Percentiles rank a stretch among this genome's conserved stretches.
Evolutionary conservation across 2,797 vertebrate species (phyloP).

Genomic region (Takifugu rubripes): DNA sequence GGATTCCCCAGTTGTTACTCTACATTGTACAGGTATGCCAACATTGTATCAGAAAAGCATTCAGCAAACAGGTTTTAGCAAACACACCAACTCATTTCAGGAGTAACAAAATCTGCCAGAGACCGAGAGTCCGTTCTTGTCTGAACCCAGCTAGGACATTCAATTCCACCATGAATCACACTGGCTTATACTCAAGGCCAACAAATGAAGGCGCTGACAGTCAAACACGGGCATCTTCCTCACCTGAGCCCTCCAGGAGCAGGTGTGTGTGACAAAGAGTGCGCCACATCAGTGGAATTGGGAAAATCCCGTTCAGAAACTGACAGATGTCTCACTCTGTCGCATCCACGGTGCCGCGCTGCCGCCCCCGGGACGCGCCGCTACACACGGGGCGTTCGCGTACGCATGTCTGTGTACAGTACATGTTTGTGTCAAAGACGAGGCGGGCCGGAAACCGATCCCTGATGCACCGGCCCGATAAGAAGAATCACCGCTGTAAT

Average conservation of each 20-base stretch:
- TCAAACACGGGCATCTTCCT: slow-evolving; percentile 17
- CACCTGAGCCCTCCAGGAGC: slow-evolving; percentile 36
- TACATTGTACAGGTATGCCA: no score
- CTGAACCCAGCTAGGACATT: slow-evolving; percentile 32
- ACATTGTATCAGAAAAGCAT: no score
- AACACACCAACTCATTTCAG: slow-evolving; percentile 25
- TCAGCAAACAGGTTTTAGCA: no score
- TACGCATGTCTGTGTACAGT: slow-evolving; percentile 48
- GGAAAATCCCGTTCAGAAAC: slow-evolving; percentile 50
- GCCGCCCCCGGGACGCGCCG: slow-evolving; percentile 35
- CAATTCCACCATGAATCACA: slow-evolving; percentile 38
- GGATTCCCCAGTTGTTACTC: no score
- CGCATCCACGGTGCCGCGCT: slow-evolving; percentile 36
- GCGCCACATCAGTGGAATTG: slow-evolving; percentile 59
- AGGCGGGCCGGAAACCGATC: slow-evolving; percentile 65
- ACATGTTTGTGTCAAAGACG: slow-evolving; percentile 18
- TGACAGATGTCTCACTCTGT: slow-evolving; percentile 63
- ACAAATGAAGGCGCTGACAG: slow-evolving; percentile 45
- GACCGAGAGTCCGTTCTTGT: slow-evolving; percentile 13
- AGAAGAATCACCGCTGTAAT: slow-evolving; percentile 36
- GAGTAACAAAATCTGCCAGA: slow-evolving; percentile 5
- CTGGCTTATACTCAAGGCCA: slow-evolving; percentile 24
- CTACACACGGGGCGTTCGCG: slow-evolving; percentile 11
- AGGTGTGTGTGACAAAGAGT: not conserved
- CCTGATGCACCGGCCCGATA: slow-evolving; percentile 65